Percentiles rank a stretch among this genome's conserved stretches.
Conservation (phyloP, 2,797 vertebrate genomes). For the Myotis daubentonii region DNA sequence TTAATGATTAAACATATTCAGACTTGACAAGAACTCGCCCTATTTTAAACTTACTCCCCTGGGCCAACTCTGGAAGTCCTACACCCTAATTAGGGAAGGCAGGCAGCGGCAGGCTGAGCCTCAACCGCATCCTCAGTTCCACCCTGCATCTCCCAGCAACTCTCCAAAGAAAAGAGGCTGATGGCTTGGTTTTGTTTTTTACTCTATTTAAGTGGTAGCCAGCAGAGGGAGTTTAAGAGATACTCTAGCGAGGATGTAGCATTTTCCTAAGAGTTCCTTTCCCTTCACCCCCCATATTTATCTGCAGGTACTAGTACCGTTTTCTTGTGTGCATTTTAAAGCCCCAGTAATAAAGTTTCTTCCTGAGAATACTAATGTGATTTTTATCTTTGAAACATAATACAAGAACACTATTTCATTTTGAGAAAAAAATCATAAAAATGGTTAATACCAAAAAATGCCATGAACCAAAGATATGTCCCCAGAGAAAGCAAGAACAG, state of each 20-base stretch:
- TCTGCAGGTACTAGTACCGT: not conserved
- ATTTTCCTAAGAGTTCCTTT: constrained; percentile 17
- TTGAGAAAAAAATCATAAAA: constrained; percentile 36
- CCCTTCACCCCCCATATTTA: not conserved
- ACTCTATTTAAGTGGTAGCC: constrained; percentile 32
- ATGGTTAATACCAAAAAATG: constrained; percentile 11
- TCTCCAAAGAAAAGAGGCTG: not conserved
- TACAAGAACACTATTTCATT: constrained; percentile 35
- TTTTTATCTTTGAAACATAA: constrained; percentile 51
- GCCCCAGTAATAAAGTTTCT: not conserved
- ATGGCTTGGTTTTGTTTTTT: not conserved
- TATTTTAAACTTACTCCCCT: not conserved
- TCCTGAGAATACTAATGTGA: not conserved
- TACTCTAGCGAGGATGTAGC: not conserved
- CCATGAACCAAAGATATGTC: not conserved
- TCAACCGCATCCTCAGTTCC: not conserved
- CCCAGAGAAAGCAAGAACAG: constrained; percentile 21
- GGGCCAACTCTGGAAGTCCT: not conserved
- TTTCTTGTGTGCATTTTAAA: constrained; percentile 53
- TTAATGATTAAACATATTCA: constrained; percentile 3
- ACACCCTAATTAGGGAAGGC: not conserved
- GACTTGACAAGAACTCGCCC: not conserved
- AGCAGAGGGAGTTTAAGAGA: constrained; percentile 60
- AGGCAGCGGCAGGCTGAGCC: not conserved
- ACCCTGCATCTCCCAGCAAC: not conserved